phyloP scores from a whole-genome alignment of 2,888 invertebrate species.

The Drosophila kanekoi region DNA sequence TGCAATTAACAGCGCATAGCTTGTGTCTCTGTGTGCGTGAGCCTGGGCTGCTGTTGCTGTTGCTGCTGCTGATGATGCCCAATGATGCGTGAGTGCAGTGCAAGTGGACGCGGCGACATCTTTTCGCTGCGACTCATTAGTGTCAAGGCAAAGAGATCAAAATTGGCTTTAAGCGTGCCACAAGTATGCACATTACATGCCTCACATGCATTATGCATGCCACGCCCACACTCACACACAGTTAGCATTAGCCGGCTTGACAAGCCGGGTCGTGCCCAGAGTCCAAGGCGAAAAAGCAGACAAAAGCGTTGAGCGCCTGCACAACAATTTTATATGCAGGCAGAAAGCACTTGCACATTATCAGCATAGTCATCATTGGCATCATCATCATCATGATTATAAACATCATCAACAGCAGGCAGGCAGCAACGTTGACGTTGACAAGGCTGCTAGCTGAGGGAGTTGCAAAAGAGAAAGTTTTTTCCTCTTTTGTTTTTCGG shows the following conservation, averaged over 20 bases:
- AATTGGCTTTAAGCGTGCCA: slow-evolving; percentile 73
- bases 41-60: slow-evolving; percentile 2
- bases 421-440: slow-evolving; percentile 39
- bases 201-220: slow-evolving; percentile 51
- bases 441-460: slow-evolving; percentile 51
- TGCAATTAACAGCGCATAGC: slow-evolving; percentile 59
- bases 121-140: slow-evolving; percentile 64
- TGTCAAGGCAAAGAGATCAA: slow-evolving; percentile 73
- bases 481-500: slow-evolving; percentile 17
- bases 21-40: slow-evolving; percentile 15
- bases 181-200: slow-evolving; percentile 52
- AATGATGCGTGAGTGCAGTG: slow-evolving; percentile 45
- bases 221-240: slow-evolving; percentile 50
- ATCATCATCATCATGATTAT: slow-evolving; percentile 14
- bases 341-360: slow-evolving; percentile 38
- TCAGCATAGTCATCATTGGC: slow-evolving; percentile 13
- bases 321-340: slow-evolving; percentile 37
- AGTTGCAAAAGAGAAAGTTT: slow-evolving; percentile 74
- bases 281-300: slow-evolving; percentile 53
- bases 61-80: slow-evolving; percentile 7
- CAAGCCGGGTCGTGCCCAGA: slow-evolving; percentile 60
- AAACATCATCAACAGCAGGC: slow-evolving; percentile 22
- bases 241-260: slow-evolving; percentile 50
- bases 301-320: slow-evolving; percentile 55
- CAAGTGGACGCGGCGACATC: slow-evolving; percentile 50